Base-by-base conservation (phyloP, 1,140 invertebrate species). In the Venturia canescens region DNA sequence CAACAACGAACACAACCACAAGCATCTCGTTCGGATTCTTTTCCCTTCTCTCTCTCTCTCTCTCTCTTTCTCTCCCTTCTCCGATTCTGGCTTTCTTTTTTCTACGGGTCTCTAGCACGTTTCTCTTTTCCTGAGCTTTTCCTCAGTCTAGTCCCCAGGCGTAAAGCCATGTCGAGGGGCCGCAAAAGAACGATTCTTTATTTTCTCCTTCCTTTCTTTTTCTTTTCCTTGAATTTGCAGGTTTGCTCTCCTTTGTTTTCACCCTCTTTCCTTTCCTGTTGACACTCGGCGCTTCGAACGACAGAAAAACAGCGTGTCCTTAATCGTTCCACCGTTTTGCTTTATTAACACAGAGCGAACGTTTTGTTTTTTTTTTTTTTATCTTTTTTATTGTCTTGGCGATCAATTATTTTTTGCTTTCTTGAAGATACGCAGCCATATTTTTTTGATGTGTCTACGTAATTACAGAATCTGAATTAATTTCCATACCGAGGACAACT, bases 41-140 rank as follows among this genome's bases (percentile, higher is more conserved):
- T 76, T 38, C 27, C 27, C 53, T 63, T 18, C 26, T 82, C 44
- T 21, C 26, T 31, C 21, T n/a, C 21, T 23, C 0, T 57, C 34
- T 82, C 69, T 79, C 60, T 80, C 75, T n/a, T 11, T 18, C 44
- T 72, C 84, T 84, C 57, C 84, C 70, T 85, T 85, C 70, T 85
- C 78, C 77, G 72, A 78, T 80, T 83, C 48, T 21, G 44, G 31
- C 26, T 53, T 34, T 0, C 27, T 18, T 0, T 50, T 18, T 34
- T 18, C 27, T n/a, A 23, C 2, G 26, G 50, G 26, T 23, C 26
- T n/a, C 9, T 5, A n/a, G 23, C n/a, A n/a, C 50, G 44, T 50
- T 3, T 69, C 38, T 69, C 60, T 69, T 69, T 69, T 23, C 77
- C 57, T 0, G 34, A 18, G 27, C 63, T 77, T 31, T 44, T 57